Evolutionary conservation across 2,113 vertebrate species (phyloP).

Genomic region (Alces alces): DNA sequence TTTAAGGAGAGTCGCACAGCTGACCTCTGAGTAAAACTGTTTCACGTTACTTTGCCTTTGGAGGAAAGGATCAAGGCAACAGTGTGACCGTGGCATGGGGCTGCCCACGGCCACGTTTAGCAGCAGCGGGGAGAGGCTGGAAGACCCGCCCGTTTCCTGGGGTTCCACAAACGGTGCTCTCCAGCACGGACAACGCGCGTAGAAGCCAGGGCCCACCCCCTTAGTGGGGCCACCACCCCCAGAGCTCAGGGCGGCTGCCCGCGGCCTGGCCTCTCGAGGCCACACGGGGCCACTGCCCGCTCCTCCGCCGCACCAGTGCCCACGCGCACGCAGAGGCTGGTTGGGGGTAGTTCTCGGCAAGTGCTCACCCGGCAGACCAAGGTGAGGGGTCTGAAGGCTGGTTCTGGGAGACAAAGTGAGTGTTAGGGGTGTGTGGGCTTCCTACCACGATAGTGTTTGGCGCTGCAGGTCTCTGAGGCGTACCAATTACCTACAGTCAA

Average conservation of each 20-base stretch:
- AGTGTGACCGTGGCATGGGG: accelerated
- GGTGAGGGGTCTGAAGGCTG: conserved; percentile 95
- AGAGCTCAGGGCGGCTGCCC: background rate
- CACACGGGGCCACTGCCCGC: background rate
- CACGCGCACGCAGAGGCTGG: background rate
- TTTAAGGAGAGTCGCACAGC: background rate
- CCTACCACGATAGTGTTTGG: conserved; percentile 93
- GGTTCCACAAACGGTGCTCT: background rate
- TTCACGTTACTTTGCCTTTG: background rate
- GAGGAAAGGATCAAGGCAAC: background rate
- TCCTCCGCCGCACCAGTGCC: background rate
- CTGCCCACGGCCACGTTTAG: accelerated
- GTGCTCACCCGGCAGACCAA: conserved; percentile 96
- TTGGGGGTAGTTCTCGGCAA: conserved; percentile 12
- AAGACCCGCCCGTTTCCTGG: background rate
- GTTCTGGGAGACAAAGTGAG: conserved; percentile 96
- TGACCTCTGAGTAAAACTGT: background rate
- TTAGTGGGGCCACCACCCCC: background rate
- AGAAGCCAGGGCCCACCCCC: background rate
- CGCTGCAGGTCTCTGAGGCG: conserved; percentile 93
- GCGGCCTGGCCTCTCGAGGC: background rate
- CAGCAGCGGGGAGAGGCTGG: accelerated
- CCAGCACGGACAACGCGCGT: accelerated
- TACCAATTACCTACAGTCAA: conserved; percentile 90
- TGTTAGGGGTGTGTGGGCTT: conserved; percentile 96